Evolutionary conservation across 2,797 vertebrate species (phyloP), one percentile per base, ranked within the genome.

Genomic region (Cynopterus sphinx): DNA sequence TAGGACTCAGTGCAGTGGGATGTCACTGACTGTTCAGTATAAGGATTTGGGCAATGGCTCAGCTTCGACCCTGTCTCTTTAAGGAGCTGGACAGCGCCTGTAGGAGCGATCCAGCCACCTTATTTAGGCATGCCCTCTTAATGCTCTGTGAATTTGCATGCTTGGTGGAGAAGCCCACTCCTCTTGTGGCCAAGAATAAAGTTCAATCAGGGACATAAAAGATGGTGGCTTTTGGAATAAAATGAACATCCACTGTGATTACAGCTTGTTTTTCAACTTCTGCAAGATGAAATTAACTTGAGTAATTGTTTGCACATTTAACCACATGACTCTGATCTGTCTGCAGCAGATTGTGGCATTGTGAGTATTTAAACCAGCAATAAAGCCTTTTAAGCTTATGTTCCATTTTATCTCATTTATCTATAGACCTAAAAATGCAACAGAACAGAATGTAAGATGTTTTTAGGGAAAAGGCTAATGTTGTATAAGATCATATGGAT

Each of bases 271-370:
- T 97, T 96, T 95, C 68, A 91, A 96, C 88, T 94, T 94, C 57
- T 87, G 92, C 79, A 90, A 86, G 96, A 95, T 96, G 93, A 96
- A 96, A 97, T 96, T 97, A 97, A 95, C 94, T 96, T 73, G 94
- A 96, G 94, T 83, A 94, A 96, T 97, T 97, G 96, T 97, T 97
- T 95, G 92, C 86, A 94, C 84, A 91, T 97, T 93, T 90, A 97
- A 61, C 94, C 95, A 92, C 96, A 65, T 86, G 93, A 96, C 91
- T 96, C 77, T 86, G 92, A 81, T 97, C 83, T 94, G 86, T 96
- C 90, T 96, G 75, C 12, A 5, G 81, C 95, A 96, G 93, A 93
- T 75, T 95, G 92, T 94, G 71, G 53, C 75, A 61, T 89, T 91
- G 94, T 53, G 82, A 96, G 84, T 89, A 81, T 95, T 97, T 96